Evolutionary conservation across 1,140 invertebrate genomes (phyloP), one percentile per base, ranked within the genome.

Genomic region (Teleopsis dalmanni): DNA sequence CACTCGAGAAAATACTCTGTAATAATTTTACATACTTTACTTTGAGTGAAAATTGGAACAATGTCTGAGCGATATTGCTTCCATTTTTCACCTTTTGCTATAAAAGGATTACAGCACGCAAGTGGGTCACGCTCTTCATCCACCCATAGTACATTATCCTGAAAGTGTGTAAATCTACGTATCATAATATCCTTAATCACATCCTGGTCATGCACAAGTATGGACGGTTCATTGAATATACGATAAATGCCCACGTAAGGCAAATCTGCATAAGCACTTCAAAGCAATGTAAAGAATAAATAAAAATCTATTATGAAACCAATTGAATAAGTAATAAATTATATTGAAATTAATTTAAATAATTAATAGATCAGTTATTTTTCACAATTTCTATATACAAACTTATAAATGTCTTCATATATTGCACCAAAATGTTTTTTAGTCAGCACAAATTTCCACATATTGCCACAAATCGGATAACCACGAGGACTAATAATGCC

Each of bases 191-290:
- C 43, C 33, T 53, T 53, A 4, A 50, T 22, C 47, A 53, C 43
- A 10, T 46, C 47, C 2, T 56, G 49, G 18, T 54, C 53, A 2
- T 57, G 51, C 8, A 62, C 16, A 14, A 64, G 36, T 9, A 64
- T 29, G 3, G 60, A 54, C 2, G 61, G 61, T 11, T 58, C 61
- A 42, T 62, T 62, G 18, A 62, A 60, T 11, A 64, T 21, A 0
- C 58, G 58, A 35, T 62, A 64, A 27, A 64, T 57, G 21, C 51
- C 58, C 34, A 64, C 53, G 18, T 59, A 64, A 7, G 29, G 36
- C 29, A 53, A 26, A 2, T 23, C 6, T 4, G 53, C 48, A 42
- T 62, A 18, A 1, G 34, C 43, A 1, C 60, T 63, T 37, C 6
- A 35, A n/a, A 40, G 19, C 2, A 41, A 2, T 4, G 27, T 13